Conservation (phyloP, 2,113 vertebrate genomes). For the Salvelinus fontinalis region DNA sequence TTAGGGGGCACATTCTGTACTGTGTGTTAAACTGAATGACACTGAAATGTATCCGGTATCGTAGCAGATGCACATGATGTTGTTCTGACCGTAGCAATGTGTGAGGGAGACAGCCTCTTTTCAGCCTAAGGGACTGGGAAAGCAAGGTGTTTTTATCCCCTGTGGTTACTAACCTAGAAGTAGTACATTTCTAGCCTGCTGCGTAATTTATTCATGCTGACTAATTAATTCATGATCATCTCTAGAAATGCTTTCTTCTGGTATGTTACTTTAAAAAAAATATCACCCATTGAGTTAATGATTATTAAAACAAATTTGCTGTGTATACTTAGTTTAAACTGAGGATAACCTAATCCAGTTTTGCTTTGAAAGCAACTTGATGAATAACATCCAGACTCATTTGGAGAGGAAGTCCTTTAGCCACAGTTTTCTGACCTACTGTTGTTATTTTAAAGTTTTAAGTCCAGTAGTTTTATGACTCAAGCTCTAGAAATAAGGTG, state of each 20-base stretch:
- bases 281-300: constrained; percentile 71
- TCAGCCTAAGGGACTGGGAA: constrained; percentile 68
- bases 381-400: constrained; percentile 70
- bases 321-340: constrained; percentile 69
- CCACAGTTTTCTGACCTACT: neutral
- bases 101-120: constrained; percentile 38
- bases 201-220: constrained; percentile 79
- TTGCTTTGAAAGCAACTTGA: constrained; percentile 53
- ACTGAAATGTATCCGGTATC: constrained; percentile 7
- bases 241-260: constrained; percentile 75
- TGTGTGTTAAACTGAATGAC: constrained; percentile 12
- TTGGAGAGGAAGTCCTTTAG: neutral
- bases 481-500: neutral
- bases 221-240: constrained; percentile 85
- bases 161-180: constrained; percentile 78
- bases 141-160: constrained; percentile 81
- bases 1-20: neutral
- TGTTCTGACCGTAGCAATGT: constrained; percentile 10
- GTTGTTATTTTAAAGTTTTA: too few relatives aligned
- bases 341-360: constrained; percentile 74
- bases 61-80: neutral
- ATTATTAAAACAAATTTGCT: constrained; percentile 84
- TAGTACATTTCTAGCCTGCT: constrained; percentile 75
- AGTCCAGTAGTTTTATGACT: neutral
- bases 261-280: constrained; percentile 63